Base-by-base conservation (phyloP, 2,888 invertebrate genomes). In the Molorchus minor region DNA sequence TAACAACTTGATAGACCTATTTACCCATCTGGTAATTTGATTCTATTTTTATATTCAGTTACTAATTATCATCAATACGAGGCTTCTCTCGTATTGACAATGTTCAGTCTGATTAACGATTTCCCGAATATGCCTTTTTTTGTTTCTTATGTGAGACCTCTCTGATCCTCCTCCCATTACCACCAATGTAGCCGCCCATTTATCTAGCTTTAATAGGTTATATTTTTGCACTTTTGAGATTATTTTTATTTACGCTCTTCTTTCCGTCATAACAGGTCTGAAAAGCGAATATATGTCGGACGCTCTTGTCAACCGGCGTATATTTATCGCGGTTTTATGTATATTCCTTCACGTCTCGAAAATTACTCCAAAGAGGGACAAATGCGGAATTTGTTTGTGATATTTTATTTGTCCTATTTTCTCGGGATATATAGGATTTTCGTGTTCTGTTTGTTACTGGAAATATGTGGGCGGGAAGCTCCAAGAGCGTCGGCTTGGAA, bases 161-260 rank as follows among this genome's bases (percentile, higher is more conserved):
- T 19, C 12, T 41, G 41, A 41, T 29, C 29, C 30, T 38, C 52
- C 13, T 17, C 29, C 52, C 30, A 52, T 52, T 52, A 52, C 52
- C 52, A 19, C 41, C 52, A 30, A 52, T 57, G 36, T 38, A 47
- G 45, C 36, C 25, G 36, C 44, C 49, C 51, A 57, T 57, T 57
- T 30, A 51, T 57, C 56, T 57, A 16, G 51, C 51, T 57, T 51
- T 44, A 51, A 51, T 44, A 40, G 46, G 41, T 21, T 58, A 47
- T 25, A 53, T 47, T 21, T 53, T 46, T 47, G 46, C 52, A 54
- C 45, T 46, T 52, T 53, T 52, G 46, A 58, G 47, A 58, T 54
- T 58, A 53, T 58, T 58, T 43, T 41, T 53, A 58, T 58, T 58
- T 53, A 53, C 53, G 53, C 53, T 41, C 41, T 35, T 43, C 38